These are phyloP conservation scores for Solenopsis fugax DNA, from an alignment of 1,140 invertebrate genomes.

Conservation along the genomic window DNA sequence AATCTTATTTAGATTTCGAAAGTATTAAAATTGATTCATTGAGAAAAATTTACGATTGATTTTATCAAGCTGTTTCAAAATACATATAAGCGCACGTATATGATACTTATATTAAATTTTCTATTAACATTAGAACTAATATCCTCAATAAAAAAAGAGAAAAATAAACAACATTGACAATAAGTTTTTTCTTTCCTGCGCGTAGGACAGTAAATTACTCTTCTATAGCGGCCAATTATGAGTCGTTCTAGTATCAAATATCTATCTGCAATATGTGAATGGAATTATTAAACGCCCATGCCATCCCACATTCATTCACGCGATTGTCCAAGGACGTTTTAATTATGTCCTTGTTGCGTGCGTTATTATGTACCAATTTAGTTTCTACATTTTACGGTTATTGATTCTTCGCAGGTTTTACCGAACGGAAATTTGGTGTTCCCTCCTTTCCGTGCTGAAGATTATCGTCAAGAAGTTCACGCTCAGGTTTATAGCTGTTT, in stretches of 20 bases:
- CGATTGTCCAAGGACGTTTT: slow-evolving; percentile 50
- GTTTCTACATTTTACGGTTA: slow-evolving; percentile 24
- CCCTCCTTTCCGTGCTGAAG: slow-evolving; percentile 96
- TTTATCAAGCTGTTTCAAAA: slow-evolving; percentile 9
- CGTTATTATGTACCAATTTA: slow-evolving; percentile 12
- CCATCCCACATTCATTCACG: slow-evolving; percentile 63
- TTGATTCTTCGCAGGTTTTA: slow-evolving; percentile 88
- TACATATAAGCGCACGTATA: background rate
- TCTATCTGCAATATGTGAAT: slow-evolving; percentile 23
- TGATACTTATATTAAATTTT: background rate
- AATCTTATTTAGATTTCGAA: background rate
- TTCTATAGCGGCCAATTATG: background rate
- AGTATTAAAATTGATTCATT: background rate
- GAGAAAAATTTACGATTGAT: background rate
- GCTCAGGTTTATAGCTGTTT: slow-evolving; percentile 97
- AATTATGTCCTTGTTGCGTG: slow-evolving; percentile 44
- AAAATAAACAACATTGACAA: background rate
- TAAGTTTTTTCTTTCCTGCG: background rate
- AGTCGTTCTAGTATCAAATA: slow-evolving; percentile 4
- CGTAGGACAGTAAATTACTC: background rate
- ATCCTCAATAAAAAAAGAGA: background rate
- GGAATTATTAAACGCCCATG: slow-evolving; percentile 41
- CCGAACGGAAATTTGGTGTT: slow-evolving; percentile 97
- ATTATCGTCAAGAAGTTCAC: slow-evolving; percentile 97
- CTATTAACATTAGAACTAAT: background rate